Evolutionary conservation across 2,888 invertebrate species (phyloP).

Genomic region (Petrophora chlorosata): DNA sequence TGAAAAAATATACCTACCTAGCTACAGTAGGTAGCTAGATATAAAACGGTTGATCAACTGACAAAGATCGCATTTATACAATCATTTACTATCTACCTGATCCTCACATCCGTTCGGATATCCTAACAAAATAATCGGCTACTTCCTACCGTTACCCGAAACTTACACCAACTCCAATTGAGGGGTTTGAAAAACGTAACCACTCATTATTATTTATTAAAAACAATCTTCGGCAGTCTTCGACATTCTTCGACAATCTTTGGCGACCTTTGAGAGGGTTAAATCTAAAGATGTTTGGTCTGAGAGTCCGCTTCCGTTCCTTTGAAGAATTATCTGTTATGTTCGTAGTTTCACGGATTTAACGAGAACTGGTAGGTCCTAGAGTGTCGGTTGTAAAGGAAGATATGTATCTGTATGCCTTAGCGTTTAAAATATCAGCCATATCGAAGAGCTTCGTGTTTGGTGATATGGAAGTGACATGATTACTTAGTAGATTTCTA

Average conservation of each 20-base stretch:
- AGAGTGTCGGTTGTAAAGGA: neutral
- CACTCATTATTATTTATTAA: constrained; percentile 69
- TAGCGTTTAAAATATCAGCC: too few relatives aligned
- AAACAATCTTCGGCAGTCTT: constrained; percentile 43
- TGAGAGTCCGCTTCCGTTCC: constrained; percentile 66
- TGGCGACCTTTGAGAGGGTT: constrained; percentile 11
- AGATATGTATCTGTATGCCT: neutral
- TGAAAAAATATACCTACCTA: too few relatives aligned
- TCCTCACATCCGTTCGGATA: constrained; percentile 71
- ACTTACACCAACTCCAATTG: constrained; percentile 43
- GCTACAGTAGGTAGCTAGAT: too few relatives aligned
- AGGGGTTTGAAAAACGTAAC: constrained; percentile 57
- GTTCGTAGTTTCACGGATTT: constrained; percentile 25
- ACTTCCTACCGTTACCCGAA: constrained; percentile 73
- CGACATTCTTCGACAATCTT: constrained; percentile 15
- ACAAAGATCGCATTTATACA: constrained; percentile 28
- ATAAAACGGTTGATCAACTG: neutral
- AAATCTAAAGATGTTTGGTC: constrained; percentile 63
- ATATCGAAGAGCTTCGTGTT: too few relatives aligned
- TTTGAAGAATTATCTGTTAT: constrained; percentile 48
- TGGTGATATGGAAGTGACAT: too few relatives aligned
- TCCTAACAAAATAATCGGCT: constrained; percentile 71
- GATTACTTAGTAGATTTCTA: too few relatives aligned
- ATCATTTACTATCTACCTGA: constrained; percentile 60
- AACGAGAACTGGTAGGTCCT: constrained; percentile 14